Conservation (phyloP, 2,888 invertebrate species). For the Pollenia labialis region DNA sequence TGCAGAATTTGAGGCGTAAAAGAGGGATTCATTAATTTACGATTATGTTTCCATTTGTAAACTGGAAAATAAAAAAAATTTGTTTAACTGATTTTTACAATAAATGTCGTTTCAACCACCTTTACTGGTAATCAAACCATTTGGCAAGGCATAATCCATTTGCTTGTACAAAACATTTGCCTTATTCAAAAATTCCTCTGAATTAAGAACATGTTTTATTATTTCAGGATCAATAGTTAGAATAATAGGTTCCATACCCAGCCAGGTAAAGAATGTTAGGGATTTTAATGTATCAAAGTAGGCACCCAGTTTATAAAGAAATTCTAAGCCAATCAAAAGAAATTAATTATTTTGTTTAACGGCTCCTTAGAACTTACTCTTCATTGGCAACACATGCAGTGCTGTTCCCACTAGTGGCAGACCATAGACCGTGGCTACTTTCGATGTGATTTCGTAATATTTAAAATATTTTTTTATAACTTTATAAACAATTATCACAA, state of each 20-base stretch:
- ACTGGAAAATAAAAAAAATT: constrained; percentile 6
- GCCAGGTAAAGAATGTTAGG: constrained; percentile 58
- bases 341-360: too few relatives aligned
- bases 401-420: constrained; percentile 48
- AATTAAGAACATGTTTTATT: constrained; percentile 70
- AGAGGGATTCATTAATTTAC: constrained; percentile 55
- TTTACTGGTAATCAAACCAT: constrained; percentile 57
- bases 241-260: constrained; percentile 66
- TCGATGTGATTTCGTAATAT: constrained; percentile 19
- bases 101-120: background rate
- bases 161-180: constrained; percentile 46
- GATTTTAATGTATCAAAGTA: constrained; percentile 43
- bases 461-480: constrained; percentile 15
- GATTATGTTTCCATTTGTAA: constrained; percentile 63
- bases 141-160: constrained; percentile 49
- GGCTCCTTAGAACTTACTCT: constrained; percentile 31
- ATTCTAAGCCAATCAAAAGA: background rate
- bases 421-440: constrained; percentile 54
- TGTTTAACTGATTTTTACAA: background rate
- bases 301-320: constrained; percentile 12
- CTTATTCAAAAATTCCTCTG: constrained; percentile 70
- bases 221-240: constrained; percentile 67
- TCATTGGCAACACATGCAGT: constrained; percentile 18
- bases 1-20: constrained; percentile 39
- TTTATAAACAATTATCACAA: background rate